Evolutionary conservation across 1,140 invertebrate genomes (phyloP), one percentile per base, ranked within the genome.

Genomic region (Frieseomelitta varia): DNA sequence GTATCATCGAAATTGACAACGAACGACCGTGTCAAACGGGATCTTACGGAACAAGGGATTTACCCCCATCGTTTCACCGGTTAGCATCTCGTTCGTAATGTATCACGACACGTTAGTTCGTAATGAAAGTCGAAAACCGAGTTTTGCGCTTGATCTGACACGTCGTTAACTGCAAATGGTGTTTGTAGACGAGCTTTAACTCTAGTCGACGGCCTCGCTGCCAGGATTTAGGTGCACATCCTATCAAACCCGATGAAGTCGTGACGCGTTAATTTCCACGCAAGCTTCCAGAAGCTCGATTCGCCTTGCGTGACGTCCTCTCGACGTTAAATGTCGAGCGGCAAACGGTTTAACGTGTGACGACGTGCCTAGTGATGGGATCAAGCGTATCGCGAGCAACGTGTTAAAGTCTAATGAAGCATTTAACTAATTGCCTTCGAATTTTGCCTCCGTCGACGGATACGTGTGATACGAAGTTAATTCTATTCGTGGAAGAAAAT

Each of bases 231-330:
- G 88, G 78, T 73, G 74, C 74, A 76, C 78, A 78, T 81, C 88
- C 85, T 89, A 87, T 90, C 85, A 90, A 88, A 83, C 72, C 58
- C 83, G 81, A 91, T 91, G 85, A 90, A 91, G 90, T 89, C 85
- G 87, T 91, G 90, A 92, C 90, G 89, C 87, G 91, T 91, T 92
- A 91, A 92, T 92, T 91, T 91, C 85, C 87, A 91, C 86, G 73
- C 85, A 39, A 75, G 74, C 61, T 55, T 83, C 72, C 81, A 81
- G 89, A 86, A 84, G 85, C 79, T 87, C 84, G 79, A 74, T 87
- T 83, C 85, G 75, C 83, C 79, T 92, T 85, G 88, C 91, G 91
- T 92, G 91, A 91, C 90, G 88, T 90, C 82, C 84, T 86, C 84
- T 78, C 72, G 87, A 90, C 89, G 84, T 90, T 87, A 81, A 86